phyloP scores from a whole-genome alignment of 2,888 invertebrate species.

The Myopa tessellatipennis region DNA sequence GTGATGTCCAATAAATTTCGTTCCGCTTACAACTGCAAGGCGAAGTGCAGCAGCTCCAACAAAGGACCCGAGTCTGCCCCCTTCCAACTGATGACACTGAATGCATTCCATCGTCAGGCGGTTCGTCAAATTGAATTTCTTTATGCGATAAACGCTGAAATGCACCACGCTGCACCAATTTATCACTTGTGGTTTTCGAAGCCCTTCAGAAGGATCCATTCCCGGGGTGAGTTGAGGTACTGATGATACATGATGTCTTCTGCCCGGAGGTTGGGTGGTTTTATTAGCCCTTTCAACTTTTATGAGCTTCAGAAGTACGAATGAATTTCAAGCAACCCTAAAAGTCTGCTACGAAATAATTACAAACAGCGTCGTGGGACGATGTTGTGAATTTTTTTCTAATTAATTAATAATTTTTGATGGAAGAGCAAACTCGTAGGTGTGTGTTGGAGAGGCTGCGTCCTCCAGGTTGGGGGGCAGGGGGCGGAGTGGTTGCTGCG shows the following conservation, averaged over 20 bases:
- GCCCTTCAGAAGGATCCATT: not conserved
- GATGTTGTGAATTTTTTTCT: slow-evolving; percentile 52
- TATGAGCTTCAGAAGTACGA: slow-evolving; percentile 37
- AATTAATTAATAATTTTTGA: slow-evolving; percentile 65
- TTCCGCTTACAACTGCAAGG: slow-evolving; percentile 20
- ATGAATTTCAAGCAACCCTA: slow-evolving; percentile 30
- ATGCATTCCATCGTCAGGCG: slow-evolving; percentile 11
- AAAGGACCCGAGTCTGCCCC: not conserved
- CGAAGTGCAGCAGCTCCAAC: slow-evolving; percentile 21
- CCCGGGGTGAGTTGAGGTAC: not conserved
- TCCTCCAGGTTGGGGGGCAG: too few species aligned
- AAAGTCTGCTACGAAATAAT: slow-evolving; percentile 34
- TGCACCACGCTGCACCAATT: slow-evolving; percentile 45
- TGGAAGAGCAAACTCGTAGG: slow-evolving; percentile 53
- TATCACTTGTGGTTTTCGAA: slow-evolving; percentile 51
- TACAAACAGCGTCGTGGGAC: not conserved
- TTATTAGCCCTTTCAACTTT: slow-evolving; percentile 62
- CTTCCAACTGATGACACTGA: not conserved
- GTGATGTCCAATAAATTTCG: slow-evolving; percentile 37
- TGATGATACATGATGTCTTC: not conserved
- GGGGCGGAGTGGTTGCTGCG: slow-evolving; percentile 32
- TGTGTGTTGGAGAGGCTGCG: too few species aligned
- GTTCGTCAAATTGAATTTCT: slow-evolving; percentile 46
- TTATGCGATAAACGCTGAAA: slow-evolving; percentile 37
- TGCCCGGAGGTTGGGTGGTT: slow-evolving; percentile 40